Percentiles rank a stretch among this genome's conserved stretches.
Conservation (phyloP, 2,113 vertebrate genomes). For the Hippocampus barbouri region DNA sequence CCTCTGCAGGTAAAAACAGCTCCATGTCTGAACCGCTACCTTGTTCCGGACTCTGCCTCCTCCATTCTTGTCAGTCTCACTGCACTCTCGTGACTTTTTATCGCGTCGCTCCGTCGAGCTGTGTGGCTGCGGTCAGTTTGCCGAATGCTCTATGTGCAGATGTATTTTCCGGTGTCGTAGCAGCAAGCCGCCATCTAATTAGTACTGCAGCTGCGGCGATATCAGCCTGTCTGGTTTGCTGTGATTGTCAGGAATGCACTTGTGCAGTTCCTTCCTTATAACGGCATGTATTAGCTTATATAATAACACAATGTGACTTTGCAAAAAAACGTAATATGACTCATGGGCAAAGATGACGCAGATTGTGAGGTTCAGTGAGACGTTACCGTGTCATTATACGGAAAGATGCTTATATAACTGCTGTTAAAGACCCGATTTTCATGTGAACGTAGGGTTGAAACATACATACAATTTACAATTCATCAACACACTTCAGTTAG, state of each 20-base stretch:
- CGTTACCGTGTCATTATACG: neutral
- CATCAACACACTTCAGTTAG: too few species aligned
- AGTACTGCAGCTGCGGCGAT: slow-evolving; percentile 11
- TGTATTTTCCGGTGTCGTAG: slow-evolving; percentile 27
- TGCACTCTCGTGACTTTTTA: slow-evolving; percentile 10
- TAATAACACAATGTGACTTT: slow-evolving; percentile 45
- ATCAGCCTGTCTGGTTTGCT: slow-evolving; percentile 7
- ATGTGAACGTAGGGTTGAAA: too few species aligned
- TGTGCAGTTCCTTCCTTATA: slow-evolving; percentile 16
- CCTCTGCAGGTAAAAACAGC: slow-evolving; percentile 74
- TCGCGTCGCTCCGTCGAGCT: slow-evolving; percentile 18
- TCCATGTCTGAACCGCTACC: slow-evolving; percentile 22
- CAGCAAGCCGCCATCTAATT: slow-evolving; percentile 28
- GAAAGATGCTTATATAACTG: neutral
- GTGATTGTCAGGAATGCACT: slow-evolving; percentile 5
- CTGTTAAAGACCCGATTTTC: neutral
- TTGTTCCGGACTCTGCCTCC: slow-evolving; percentile 23
- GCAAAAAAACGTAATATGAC: slow-evolving; percentile 50
- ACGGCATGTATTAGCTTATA: slow-evolving; percentile 46
- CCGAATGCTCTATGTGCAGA: slow-evolving; percentile 30
- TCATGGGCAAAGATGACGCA: slow-evolving; percentile 49
- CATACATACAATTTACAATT: neutral
- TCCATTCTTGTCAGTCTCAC: slow-evolving; percentile 20
- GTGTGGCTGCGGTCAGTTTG: slow-evolving; percentile 36
- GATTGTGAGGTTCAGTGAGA: neutral